Base-by-base conservation (phyloP, 2,113 vertebrate genomes). In the Oryzias woworae region DNA sequence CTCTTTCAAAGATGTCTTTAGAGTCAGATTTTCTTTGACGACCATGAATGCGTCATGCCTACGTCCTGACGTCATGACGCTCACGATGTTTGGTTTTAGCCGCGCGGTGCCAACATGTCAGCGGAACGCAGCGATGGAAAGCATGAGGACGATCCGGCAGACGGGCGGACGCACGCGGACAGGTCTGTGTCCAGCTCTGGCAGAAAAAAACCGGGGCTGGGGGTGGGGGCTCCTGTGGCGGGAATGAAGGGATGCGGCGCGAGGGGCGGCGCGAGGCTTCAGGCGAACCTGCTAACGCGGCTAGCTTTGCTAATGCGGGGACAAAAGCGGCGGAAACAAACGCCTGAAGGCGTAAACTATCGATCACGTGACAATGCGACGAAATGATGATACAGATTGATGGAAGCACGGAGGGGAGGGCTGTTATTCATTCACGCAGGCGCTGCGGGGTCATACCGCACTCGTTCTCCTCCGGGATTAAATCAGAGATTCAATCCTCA, bases 191-290 rank as follows among this genome's bases (percentile, higher is more conserved):
- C 71, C 0, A 78, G 85, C 67, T 85, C 86, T 2, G 88, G 89
- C 84, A 92, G 92, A 91, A 92, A 81, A 31, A 59, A 14, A 8
- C 3, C 14, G 7, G 7, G 14, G 5, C 16, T 13, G 7, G 14
- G 5, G 18, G 0, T 1, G 1, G 7, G 28, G 48, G 7, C 15
- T 18, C 4, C 3, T 18, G 28, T 0, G 28, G 1, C 17, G 45
- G 23, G 24, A 18, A 0, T 5, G 22, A n/a, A 13, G 4, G 3
- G 1, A 44, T n/a, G 15, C 46, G 3, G 3, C 18, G 0, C 5
- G 24, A 17, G 13, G 44, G 15, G 42, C 46, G 4, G 2, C 2
- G 10, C 4, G 0, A 12, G 1, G 18, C 4, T 20, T 54, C 2
- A 2, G 0, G 18, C 4, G 22, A 57, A 46, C 58, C 14, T 24